Evolutionary conservation across 2,888 invertebrate species (phyloP), one percentile per base, ranked within the genome.

Genomic region (Andricus curvator): DNA sequence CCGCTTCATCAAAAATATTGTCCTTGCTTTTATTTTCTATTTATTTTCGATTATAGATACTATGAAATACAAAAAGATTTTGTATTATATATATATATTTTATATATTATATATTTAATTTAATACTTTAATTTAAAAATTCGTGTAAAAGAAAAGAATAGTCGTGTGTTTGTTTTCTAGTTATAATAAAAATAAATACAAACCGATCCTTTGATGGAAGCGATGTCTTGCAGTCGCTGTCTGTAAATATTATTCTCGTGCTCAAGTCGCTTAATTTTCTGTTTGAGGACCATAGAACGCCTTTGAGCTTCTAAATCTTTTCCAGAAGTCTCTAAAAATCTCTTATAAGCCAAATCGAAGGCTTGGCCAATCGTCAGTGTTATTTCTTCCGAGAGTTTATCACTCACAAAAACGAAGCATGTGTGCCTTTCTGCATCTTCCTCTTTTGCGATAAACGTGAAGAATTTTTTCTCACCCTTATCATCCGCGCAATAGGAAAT

Each of bases 401-500:
- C 99, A 84, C 98, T 98, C 83, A 98, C 97, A 91, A 99, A 99
- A 25, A 99, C 99, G 93, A 98, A 99, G 92, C 99, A 99, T 89
- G 97, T 97, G 93, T 99, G 99, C 85, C 95, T 95, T 88, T 98
- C 97, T 77, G 95, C 95, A 83, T 92, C 91, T 80, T 93, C 94
- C 88, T 96, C 96, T 93, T 98, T 98, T 62, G 98, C 98, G 85
- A 98, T 98, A 93, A 98, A 98, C 13, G 98, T 98, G 93, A 99
- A 99, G 94, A 99, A 98, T 88, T 98, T 97, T 93, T 99, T 99
- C 88, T 99, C 99, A 78, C 98, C 98, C 92, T 99, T 99, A 93
- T 99, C 99, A 92, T 99, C 99, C 1, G 99, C 99, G 94, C 99
- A 99, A 94, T 99, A 99, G 0, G 99, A 99, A 93, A 99, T 99